phyloP scores from a whole-genome alignment of 2,888 invertebrate genomes.

The Andricus curvator region DNA sequence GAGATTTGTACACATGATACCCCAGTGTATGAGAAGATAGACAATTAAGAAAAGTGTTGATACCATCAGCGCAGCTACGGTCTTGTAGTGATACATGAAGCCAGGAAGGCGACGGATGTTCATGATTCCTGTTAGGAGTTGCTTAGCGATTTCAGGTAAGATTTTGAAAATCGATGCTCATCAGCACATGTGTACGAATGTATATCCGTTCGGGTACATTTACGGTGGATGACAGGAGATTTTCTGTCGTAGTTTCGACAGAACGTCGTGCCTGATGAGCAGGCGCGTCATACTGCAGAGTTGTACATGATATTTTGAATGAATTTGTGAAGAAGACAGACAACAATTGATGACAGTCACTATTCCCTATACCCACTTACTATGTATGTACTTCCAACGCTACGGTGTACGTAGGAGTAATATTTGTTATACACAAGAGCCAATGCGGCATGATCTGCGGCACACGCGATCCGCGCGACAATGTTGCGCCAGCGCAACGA shows the following conservation, averaged over 20 bases:
- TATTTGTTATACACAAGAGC: slow-evolving; percentile 40
- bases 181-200: neutral
- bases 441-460: slow-evolving; percentile 71
- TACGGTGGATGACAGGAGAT: slow-evolving; percentile 10
- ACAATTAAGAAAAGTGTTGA: slow-evolving; percentile 74
- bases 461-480: slow-evolving; percentile 62
- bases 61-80: slow-evolving; percentile 64
- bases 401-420: slow-evolving; percentile 1
- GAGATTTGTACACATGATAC: slow-evolving; percentile 81
- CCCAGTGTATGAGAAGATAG: slow-evolving; percentile 81
- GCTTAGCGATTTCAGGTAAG: slow-evolving; percentile 12
- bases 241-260: neutral
- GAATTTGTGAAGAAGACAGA: neutral
- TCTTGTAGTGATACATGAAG: slow-evolving; percentile 71
- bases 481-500: slow-evolving; percentile 62
- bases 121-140: slow-evolving; percentile 58
- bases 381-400: neutral
- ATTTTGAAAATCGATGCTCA: slow-evolving; percentile 19
- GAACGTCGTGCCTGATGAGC: neutral
- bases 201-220: neutral
- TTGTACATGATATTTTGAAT: neutral
- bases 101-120: slow-evolving; percentile 72
- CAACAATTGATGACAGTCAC: neutral
- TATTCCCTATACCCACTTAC: neutral
- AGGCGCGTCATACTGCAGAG: slow-evolving; percentile 15